A percentile compares a stretch with the other conserved stretches of the same genome.
Evolutionary conservation across 2,888 invertebrate genomes (phyloP).

Genomic region (Mechanitis mazaeus): DNA sequence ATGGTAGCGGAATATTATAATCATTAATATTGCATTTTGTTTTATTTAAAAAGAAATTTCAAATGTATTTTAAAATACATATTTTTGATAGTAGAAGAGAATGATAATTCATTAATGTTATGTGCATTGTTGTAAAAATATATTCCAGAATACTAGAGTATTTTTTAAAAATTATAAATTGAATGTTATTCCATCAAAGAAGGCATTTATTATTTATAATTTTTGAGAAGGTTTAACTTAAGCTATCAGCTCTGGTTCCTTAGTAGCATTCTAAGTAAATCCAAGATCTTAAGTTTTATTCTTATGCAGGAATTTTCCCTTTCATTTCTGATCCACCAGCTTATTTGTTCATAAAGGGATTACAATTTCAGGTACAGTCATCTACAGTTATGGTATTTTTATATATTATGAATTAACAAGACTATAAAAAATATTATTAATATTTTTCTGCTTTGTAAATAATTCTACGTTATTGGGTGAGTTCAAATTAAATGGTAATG

Average conservation of each 20-base stretch:
- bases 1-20: constrained; percentile 12
- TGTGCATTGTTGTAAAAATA: no score
- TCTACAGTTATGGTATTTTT: not conserved
- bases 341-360: constrained; percentile 29
- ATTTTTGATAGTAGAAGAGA: no score
- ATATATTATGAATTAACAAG: constrained; percentile 1
- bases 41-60: constrained; percentile 7
- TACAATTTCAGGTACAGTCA: constrained; percentile 21
- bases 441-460: no score
- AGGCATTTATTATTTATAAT: not conserved
- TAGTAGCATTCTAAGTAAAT: constrained; percentile 17
- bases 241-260: constrained; percentile 21
- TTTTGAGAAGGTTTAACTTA: constrained; percentile 11
- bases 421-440: no score
- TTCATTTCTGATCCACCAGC: constrained; percentile 28
- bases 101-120: no score
- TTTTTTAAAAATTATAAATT: not conserved
- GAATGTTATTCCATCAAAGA: not conserved
- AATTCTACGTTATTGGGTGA: no score
- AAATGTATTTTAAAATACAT: not conserved
- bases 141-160: not conserved
- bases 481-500: no score
- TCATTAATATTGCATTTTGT: constrained; percentile 6
- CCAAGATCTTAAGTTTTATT: constrained; percentile 25
- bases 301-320: constrained; percentile 25